These are phyloP conservation scores for Acheta domesticus DNA, from an alignment of 2,888 invertebrate genomes.

Conservation along the genomic window DNA sequence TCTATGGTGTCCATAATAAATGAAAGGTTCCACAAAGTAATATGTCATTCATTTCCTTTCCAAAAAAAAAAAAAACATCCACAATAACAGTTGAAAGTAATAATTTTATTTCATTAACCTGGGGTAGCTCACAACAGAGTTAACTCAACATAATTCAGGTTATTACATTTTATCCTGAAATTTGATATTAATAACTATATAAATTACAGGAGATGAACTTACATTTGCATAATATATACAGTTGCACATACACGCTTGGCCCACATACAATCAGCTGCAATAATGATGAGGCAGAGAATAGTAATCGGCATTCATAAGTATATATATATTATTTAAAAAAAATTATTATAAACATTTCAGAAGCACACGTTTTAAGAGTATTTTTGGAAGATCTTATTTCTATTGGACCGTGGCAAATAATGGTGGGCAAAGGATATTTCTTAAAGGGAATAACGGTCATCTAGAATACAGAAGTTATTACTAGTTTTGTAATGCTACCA, in stretches of 20 bases:
- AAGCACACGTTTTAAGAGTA: too few species aligned
- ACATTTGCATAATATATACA: neutral
- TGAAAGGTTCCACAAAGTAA: neutral
- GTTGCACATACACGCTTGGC: constrained; percentile 2
- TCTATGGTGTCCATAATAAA: constrained; percentile 9
- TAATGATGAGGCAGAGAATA: too few species aligned
- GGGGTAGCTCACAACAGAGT: neutral
- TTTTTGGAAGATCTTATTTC: too few species aligned
- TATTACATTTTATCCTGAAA: neutral
- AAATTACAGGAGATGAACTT: neutral
- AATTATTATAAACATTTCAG: too few species aligned
- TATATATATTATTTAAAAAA: too few species aligned
- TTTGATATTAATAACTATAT: neutral
- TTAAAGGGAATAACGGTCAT: too few species aligned
- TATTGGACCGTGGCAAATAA: too few species aligned
- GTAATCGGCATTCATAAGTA: too few species aligned
- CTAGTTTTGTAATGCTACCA: too few species aligned
- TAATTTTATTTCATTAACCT: constrained; percentile 6
- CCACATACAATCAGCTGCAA: neutral
- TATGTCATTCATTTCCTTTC: neutral
- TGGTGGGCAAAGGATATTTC: too few species aligned
- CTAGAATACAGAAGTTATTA: too few species aligned
- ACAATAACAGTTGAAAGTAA: neutral
- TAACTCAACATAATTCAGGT: constrained; percentile 11
- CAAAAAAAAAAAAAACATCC: neutral